These are phyloP conservation scores for Podocnemis expansa DNA, from an alignment of 2,113 vertebrate genomes.

Conservation along the genomic window DNA sequence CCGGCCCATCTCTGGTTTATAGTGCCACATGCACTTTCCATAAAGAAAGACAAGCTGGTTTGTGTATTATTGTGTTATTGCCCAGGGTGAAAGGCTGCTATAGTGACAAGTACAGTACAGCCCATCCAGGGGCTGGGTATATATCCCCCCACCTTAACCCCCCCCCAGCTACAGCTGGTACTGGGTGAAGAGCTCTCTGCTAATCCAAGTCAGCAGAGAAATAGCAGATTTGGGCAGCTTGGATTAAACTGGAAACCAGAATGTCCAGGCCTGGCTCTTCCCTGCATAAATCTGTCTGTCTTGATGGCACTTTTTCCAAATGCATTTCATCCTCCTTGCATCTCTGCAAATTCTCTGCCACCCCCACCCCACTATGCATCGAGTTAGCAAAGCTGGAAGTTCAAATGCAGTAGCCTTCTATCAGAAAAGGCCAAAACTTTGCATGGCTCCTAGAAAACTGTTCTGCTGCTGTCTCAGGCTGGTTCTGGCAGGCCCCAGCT, in stretches of 20 bases:
- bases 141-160: too few relatives aligned
- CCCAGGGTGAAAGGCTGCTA: background rate
- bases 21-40: background rate
- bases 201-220: background rate
- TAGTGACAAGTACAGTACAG: background rate
- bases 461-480: background rate
- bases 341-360: background rate
- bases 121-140: background rate
- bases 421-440: background rate
- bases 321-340: background rate
- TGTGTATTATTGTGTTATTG: fast-evolving
- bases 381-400: background rate
- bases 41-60: background rate
- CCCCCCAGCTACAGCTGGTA: background rate
- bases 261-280: background rate
- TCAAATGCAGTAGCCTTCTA: background rate
- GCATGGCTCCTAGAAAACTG: background rate
- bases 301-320: background rate
- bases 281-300: background rate
- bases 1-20: background rate
- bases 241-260: background rate
- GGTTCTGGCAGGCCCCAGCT: background rate
- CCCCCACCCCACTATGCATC: background rate
- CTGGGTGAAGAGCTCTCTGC: background rate
- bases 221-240: background rate